These are phyloP conservation scores for Apus apus DNA, from an alignment of 2,113 vertebrate genomes.

Conservation along the genomic window DNA sequence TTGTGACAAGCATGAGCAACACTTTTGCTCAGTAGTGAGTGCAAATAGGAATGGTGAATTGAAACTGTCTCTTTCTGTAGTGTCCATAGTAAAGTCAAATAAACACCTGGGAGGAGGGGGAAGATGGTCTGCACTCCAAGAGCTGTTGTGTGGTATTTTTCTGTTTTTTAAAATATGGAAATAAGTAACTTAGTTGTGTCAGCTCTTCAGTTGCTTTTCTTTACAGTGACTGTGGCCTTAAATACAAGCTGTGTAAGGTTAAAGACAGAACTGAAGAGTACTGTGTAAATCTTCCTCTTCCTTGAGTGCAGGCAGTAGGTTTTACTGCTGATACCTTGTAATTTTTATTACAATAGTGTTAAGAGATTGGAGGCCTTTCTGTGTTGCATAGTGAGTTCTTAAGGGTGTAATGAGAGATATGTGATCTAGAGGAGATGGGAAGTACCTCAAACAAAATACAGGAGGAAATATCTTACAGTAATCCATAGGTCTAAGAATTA, in stretches of 20 bases:
- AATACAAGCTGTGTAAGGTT: background rate
- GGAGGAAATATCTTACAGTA: background rate
- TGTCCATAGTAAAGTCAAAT: background rate
- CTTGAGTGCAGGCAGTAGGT: background rate
- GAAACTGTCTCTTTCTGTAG: background rate
- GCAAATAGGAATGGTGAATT: background rate
- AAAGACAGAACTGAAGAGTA: background rate
- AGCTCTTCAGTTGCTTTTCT: background rate
- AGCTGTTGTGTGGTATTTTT: background rate
- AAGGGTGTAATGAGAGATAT: background rate
- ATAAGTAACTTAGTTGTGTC: background rate
- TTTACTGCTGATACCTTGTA: background rate
- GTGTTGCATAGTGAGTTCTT: background rate
- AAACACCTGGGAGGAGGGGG: background rate
- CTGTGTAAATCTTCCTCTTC: background rate
- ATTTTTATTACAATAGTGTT: background rate
- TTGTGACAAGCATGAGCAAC: background rate
- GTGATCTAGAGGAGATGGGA: background rate
- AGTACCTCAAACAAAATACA: background rate
- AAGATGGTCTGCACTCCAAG: background rate
- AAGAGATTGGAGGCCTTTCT: background rate
- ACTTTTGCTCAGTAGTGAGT: background rate
- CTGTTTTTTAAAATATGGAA: background rate
- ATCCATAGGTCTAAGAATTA: background rate
- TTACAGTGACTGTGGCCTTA: background rate